Evolutionary conservation across 2,888 invertebrate species (phyloP), one percentile per base, ranked within the genome.

Genomic region (Paralinhomoeus sp.): DNA sequence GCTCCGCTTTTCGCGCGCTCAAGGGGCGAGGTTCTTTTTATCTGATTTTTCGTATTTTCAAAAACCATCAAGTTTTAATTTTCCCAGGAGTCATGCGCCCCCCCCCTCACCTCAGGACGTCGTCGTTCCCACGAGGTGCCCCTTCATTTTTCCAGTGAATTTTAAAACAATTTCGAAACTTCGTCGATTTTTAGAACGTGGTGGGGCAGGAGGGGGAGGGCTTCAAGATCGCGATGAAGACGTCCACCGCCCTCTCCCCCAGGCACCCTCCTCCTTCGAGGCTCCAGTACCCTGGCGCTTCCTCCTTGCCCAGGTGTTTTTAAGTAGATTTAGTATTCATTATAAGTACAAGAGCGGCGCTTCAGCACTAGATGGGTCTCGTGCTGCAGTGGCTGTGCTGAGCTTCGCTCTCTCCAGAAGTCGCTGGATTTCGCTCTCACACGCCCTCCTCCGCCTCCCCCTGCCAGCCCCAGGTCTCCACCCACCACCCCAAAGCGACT

Each of bases 81-180:
- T 50, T 53, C 31, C 24, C 20, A 40, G 40, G 17, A 37, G 24
- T 20, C 41, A 3, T 61, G 91, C 69, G 2, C 50, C 68, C 47
- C 89, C 84, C 54, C 77, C 93, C 55, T 84, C 85, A 2, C 91
- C 93, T 63, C 91, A 93, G 67, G 91, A 93, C 67, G 93, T 93
- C 0, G 72, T 80, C 47, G 76, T 93, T 7, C 89, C 91, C 80
- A 80, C 58, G 87, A 84, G 58, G 64, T 64, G n/a, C n/a, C n/a
- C 49, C 45, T 45, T 42, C n/a, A n/a, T n/a, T n/a, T n/a, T n/a
- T n/a, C n/a, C n/a, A n/a, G n/a, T n/a, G n/a, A n/a, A n/a, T n/a
- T n/a, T n/a, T n/a, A n/a, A n/a, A n/a, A n/a, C n/a, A n/a, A n/a
- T n/a, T n/a, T n/a, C n/a, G n/a, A n/a, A n/a, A n/a, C n/a, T n/a